A percentile compares a stretch with the other conserved stretches of the same genome.
Evolutionary conservation across 2,888 invertebrate genomes (phyloP).

Genomic region (Elysia crispata): DNA sequence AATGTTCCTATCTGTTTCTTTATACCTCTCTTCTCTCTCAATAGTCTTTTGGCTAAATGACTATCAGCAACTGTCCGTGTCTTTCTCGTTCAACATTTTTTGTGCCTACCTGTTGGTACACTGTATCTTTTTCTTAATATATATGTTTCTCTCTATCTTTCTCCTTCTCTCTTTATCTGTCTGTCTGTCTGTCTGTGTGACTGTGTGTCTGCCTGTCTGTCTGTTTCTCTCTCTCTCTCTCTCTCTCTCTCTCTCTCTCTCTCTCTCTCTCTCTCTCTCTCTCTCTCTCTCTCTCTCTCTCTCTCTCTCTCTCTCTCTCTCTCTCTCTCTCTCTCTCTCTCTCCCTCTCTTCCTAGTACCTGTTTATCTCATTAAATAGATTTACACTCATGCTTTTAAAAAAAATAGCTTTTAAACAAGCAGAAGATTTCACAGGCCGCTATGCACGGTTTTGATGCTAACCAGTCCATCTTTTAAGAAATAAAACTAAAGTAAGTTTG

Average conservation of each 20-base stretch:
- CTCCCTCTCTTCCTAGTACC: neutral
- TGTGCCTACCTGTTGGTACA: neutral
- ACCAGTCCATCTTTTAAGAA: no score
- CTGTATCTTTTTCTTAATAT: neutral
- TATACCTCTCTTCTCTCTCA: no score
- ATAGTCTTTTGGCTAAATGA: no score
- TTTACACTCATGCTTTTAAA: no score
- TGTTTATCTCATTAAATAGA: no score
- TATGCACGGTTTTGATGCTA: no score
- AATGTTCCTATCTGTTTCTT: no score
- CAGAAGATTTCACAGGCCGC: no score
- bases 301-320: constrained; percentile 1
- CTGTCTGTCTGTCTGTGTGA: constrained; percentile 24
- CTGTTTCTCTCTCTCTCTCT: neutral
- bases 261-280: neutral
- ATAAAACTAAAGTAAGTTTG: no score
- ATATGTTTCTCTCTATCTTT: neutral
- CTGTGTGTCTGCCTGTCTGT: neutral
- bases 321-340: no score
- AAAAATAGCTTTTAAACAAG: no score
- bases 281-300: neutral
- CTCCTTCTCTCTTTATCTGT: neutral
- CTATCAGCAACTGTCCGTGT: neutral
- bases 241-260: neutral
- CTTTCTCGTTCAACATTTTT: constrained; percentile 2